Evolutionary conservation across 2,888 invertebrate genomes (phyloP).

Genomic region (Sinodicranocentrus sp.): DNA sequence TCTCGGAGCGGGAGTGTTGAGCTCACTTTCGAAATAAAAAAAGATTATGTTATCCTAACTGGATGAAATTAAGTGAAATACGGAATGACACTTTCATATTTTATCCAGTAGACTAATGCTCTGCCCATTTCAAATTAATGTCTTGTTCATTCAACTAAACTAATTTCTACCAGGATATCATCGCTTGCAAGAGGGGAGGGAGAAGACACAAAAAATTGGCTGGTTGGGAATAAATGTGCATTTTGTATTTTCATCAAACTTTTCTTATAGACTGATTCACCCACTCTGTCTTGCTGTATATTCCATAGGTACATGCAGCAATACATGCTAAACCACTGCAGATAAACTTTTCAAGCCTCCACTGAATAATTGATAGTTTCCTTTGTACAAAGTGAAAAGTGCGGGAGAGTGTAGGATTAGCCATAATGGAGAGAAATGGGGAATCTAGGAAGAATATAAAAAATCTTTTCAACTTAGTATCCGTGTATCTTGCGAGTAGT

Average conservation of each 20-base stretch:
- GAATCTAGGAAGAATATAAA: background rate
- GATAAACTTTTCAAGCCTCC: slow-evolving; percentile 58
- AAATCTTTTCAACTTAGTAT: background rate
- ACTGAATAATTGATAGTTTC: slow-evolving; percentile 68
- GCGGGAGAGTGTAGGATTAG: slow-evolving; percentile 15
- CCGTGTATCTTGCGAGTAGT: too few species aligned
- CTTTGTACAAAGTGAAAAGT: slow-evolving; percentile 60
- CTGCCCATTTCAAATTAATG: slow-evolving; percentile 35
- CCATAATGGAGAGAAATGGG: slow-evolving; percentile 12
- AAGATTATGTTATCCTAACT: slow-evolving; percentile 19
- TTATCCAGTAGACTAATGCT: slow-evolving; percentile 7
- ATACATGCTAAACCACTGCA: slow-evolving; percentile 33
- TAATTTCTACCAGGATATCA: slow-evolving; percentile 26
- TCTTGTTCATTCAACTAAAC: slow-evolving; percentile 25
- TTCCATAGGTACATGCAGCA: slow-evolving; percentile 9
- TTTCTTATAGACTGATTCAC: too few species aligned
- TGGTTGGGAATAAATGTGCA: background rate
- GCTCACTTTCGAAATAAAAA: too few species aligned
- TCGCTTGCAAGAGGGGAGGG: background rate
- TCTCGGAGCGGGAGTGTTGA: too few species aligned
- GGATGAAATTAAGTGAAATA: slow-evolving; percentile 33
- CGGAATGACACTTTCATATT: slow-evolving; percentile 46
- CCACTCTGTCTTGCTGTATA: too few species aligned
- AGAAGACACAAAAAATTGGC: slow-evolving; percentile 1
- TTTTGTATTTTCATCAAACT: too few species aligned